Conservation (phyloP, 2,888 invertebrate species). For the Podabrus alpinus region DNA sequence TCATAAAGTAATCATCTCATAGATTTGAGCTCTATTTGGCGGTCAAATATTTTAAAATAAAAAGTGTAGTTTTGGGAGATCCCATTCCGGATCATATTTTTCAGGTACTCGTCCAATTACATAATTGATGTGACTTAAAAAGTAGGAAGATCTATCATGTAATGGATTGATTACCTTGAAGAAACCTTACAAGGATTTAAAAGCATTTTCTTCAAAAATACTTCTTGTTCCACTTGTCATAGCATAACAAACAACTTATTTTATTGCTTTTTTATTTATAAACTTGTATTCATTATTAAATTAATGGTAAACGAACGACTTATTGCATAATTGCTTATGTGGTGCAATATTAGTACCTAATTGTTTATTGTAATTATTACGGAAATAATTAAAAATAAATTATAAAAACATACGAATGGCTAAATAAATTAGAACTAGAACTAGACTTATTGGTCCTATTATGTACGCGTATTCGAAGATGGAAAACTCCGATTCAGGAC, state of each 20-base stretch:
- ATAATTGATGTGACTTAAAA: too few relatives aligned
- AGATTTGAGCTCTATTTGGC: too few relatives aligned
- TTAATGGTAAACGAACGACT: neutral
- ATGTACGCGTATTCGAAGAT: slow-evolving; percentile 50
- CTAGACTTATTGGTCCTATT: slow-evolving; percentile 45
- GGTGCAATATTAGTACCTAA: neutral
- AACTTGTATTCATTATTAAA: neutral
- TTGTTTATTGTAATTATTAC: neutral
- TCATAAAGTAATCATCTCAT: too few relatives aligned
- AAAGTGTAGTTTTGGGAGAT: too few relatives aligned
- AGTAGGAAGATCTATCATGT: neutral
- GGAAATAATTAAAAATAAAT: neutral
- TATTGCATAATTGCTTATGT: neutral
- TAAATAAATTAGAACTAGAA: slow-evolving; percentile 49
- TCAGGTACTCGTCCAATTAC: too few relatives aligned
- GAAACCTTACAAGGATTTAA: neutral
- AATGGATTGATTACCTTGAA: neutral
- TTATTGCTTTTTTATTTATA: neutral
- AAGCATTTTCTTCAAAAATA: neutral
- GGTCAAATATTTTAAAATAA: too few relatives aligned
- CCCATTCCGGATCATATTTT: too few relatives aligned
- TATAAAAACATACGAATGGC: slow-evolving; percentile 42
- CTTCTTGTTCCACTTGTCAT: neutral
- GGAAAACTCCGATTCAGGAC: slow-evolving; percentile 52
- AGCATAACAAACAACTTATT: neutral